Evolutionary conservation across 2,797 vertebrate species (phyloP).

Genomic region (Pangasius macronema): DNA sequence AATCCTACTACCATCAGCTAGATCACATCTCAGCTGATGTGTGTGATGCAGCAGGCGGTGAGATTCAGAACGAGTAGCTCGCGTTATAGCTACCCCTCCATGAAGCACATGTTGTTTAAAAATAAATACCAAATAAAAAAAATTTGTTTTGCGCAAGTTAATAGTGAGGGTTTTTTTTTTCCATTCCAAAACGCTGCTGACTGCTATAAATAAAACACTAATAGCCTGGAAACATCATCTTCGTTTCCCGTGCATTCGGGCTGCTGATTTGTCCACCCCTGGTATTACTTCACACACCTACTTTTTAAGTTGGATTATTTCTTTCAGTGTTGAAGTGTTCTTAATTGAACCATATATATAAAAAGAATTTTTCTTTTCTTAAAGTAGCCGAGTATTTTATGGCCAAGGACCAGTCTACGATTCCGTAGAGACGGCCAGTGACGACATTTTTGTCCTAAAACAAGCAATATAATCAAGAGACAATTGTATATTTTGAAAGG

Average conservation of each 20-base stretch:
- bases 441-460: constrained; percentile 30
- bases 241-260: too few species aligned
- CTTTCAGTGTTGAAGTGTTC: constrained; percentile 37
- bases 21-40: neutral
- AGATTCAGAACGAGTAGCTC: too few species aligned
- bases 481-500: constrained; percentile 48
- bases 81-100: too few species aligned
- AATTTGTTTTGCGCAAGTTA: neutral
- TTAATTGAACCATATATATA: constrained; percentile 24
- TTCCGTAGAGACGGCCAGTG: constrained; percentile 17
- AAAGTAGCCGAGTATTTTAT: constrained; percentile 48
- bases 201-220: neutral
- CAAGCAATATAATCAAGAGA: constrained; percentile 57
- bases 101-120: neutral
- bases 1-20: neutral
- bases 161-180: neutral
- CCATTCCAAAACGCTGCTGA: neutral
- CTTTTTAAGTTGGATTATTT: neutral
- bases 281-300: neutral
- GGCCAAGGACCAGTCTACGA: constrained; percentile 51
- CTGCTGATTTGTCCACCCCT: constrained; percentile 23
- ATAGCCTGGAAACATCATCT: neutral
- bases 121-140: neutral
- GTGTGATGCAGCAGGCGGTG: neutral
- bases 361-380: neutral